Evolutionary conservation across 1,140 invertebrate genomes (phyloP), one percentile per base, ranked within the genome.

Genomic region (Zeugodacus cucurbitae): DNA sequence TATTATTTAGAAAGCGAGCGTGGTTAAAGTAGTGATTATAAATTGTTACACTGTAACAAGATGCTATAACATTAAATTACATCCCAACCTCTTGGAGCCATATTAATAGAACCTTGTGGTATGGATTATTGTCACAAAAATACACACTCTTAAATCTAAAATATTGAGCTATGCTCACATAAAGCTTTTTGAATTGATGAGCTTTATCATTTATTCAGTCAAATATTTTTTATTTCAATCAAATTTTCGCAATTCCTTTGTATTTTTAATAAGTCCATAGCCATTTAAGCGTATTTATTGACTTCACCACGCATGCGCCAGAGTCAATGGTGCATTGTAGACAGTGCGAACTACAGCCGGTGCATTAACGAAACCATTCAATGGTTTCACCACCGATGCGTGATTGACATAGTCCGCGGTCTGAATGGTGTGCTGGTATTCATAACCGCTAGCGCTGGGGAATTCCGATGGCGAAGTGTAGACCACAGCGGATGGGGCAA

Each of bases 401-500:
- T 88, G 88, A 70, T 67, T 88, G n/a, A 54, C 78, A 41, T 88
- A 88, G 57, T 88, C 88, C 26, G 88, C 57, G 20, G 88, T 67
- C 26, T 88, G 82, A 22, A 88, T 59, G 37, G 57, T 88, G 20
- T 88, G 88, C 20, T 78, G 37, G n/a, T 88, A 88, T 54, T 62
- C 88, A 58, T 88, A 88, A 20, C 88, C 88, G 59, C 88, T 88
- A 14, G 87, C 67, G 32, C 48, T 37, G 8, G 74, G 57, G 82
- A 89, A 90, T 54, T 89, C 89, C 87, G 59, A 26, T 85, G 59
- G 34, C 93, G 93, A 32, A 93, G 93, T 0, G 93, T 92, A 91
- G 93, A 92, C 34, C 92, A 91, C 22, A 93, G 90, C 86, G 92
- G 93, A 44, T 91, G 91, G 44, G 26, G 85, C 87, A 92, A 91